phyloP scores from a whole-genome alignment of 2,113 vertebrate genomes.

The Gambusia affinis region DNA sequence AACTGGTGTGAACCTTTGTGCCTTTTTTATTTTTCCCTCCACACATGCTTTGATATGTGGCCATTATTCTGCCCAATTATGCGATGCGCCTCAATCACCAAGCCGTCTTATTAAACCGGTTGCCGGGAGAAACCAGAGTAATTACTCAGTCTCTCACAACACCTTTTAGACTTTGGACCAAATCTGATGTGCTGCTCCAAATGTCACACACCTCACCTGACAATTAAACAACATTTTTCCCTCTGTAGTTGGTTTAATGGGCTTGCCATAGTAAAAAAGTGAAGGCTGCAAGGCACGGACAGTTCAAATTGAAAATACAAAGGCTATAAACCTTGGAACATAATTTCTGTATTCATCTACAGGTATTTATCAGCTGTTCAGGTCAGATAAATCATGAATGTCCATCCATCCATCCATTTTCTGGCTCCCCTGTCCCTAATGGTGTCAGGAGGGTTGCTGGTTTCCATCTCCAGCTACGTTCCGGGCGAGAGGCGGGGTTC shows the following conservation, averaged over 20 bases:
- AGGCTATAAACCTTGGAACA: conserved; percentile 20
- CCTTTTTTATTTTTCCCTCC: not conserved
- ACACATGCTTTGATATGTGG: not conserved
- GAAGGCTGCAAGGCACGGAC: conserved; percentile 44
- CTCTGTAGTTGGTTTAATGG: conserved; percentile 60
- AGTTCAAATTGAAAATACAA: conserved; percentile 25
- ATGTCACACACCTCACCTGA: conserved; percentile 75
- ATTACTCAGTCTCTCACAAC: conserved; percentile 78
- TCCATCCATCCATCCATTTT: too few relatives aligned
- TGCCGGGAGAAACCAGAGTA: conserved; percentile 74
- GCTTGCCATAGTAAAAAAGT: conserved; percentile 37
- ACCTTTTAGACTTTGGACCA: conserved; percentile 79
- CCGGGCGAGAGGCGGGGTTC: too few relatives aligned
- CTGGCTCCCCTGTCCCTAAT: too few relatives aligned
- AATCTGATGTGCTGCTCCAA: conserved; percentile 73
- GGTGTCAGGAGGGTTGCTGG: too few relatives aligned
- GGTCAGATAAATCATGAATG: conserved; percentile 33
- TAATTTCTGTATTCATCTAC: conserved; percentile 34
- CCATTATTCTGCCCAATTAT: not conserved
- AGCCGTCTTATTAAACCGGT: conserved; percentile 70
- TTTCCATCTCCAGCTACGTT: too few relatives aligned
- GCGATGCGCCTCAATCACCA: conserved; percentile 49
- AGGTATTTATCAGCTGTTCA: conserved; percentile 16
- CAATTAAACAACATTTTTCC: conserved; percentile 70
- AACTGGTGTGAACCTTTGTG: not conserved